Conservation (phyloP, 2,888 invertebrate genomes). For the Tachina lurida region DNA sequence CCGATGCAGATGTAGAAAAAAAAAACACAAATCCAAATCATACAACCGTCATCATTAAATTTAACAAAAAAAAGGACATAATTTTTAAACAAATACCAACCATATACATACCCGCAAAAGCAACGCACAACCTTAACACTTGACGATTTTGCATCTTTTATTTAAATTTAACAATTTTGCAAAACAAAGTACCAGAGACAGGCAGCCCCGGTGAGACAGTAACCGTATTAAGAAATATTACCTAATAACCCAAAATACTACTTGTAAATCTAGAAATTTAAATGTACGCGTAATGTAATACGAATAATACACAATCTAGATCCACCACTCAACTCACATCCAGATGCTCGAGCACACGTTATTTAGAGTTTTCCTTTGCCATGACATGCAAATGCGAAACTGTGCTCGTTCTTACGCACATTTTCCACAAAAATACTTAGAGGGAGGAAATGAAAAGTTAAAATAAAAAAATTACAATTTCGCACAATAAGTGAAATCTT, state of each 20-base stretch:
- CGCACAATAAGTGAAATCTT: slow-evolving; percentile 65
- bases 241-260: slow-evolving; percentile 70
- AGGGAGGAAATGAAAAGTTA: slow-evolving; percentile 55
- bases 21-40: neutral
- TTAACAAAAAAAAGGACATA: slow-evolving; percentile 31
- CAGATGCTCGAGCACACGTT: slow-evolving; percentile 34
- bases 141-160: slow-evolving; percentile 42
- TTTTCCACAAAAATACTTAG: slow-evolving; percentile 20
- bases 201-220: slow-evolving; percentile 1
- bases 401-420: slow-evolving; percentile 42
- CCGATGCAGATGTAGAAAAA: neutral
- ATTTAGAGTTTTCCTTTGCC: slow-evolving; percentile 19
- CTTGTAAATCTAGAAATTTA: slow-evolving; percentile 55
- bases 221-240: slow-evolving; percentile 56
- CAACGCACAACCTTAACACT: slow-evolving; percentile 61
- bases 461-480: slow-evolving; percentile 72
- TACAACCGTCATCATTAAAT: slow-evolving; percentile 13
- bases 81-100: slow-evolving; percentile 50
- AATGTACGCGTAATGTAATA: slow-evolving; percentile 31
- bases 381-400: slow-evolving; percentile 43
- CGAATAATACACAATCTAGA: slow-evolving; percentile 4
- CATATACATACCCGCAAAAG: slow-evolving; percentile 65
- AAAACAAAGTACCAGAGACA: slow-evolving; percentile 29
- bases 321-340: slow-evolving; percentile 14
- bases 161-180: slow-evolving; percentile 58